phyloP scores from a whole-genome alignment of 2,888 invertebrate species.

The Orthosia incerta region DNA sequence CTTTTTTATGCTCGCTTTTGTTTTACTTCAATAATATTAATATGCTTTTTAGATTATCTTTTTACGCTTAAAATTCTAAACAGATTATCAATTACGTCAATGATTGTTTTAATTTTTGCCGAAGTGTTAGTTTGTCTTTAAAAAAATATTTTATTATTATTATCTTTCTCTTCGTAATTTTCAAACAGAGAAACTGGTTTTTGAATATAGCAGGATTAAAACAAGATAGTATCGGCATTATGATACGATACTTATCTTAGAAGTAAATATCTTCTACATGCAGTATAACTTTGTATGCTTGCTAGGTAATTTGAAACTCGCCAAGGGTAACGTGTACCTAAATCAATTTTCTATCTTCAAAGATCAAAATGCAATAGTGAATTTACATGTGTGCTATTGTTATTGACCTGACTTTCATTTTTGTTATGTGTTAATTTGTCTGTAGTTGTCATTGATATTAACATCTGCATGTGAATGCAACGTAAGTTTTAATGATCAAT shows the following conservation, averaged over 20 bases:
- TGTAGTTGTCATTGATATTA: constrained; percentile 48
- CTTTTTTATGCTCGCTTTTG: constrained; percentile 28
- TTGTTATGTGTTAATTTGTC: constrained; percentile 54
- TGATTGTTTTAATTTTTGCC: not conserved
- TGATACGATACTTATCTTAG: constrained; percentile 9
- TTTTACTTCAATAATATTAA: constrained; percentile 25
- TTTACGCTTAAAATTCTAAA: constrained; percentile 12
- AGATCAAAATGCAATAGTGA: constrained; percentile 26
- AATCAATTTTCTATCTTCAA: constrained; percentile 33
- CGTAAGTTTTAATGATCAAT: constrained; percentile 23
- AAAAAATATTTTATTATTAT: not conserved
- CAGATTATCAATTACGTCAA: not conserved
- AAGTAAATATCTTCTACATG: constrained; percentile 30
- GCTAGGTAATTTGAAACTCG: constrained; percentile 30
- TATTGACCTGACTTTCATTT: constrained; percentile 51
- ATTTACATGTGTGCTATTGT: constrained; percentile 42
- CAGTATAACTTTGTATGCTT: constrained; percentile 13
- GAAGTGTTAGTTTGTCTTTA: not conserved
- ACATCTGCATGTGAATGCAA: constrained; percentile 42
- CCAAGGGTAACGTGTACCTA: constrained; percentile 20
- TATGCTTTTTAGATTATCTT: constrained; percentile 5
- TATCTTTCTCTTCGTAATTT: not conserved
- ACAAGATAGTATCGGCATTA: constrained; percentile 21
- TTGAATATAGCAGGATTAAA: not conserved
- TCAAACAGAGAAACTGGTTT: not conserved